phyloP scores from a whole-genome alignment of 2,113 vertebrate genomes.

The Halichoerus grypus region DNA sequence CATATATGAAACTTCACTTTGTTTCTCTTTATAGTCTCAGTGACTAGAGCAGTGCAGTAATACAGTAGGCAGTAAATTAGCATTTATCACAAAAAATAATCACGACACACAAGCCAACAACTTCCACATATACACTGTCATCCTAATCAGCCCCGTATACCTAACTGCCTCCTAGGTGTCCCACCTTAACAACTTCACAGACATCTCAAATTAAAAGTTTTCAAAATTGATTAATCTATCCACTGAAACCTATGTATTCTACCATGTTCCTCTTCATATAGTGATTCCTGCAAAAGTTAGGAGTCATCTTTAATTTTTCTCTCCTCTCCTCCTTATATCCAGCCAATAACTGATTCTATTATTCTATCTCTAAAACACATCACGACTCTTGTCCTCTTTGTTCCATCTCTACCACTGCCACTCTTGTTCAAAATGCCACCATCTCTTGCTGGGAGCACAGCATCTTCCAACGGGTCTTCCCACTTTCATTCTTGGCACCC shows the following conservation, averaged over 20 bases:
- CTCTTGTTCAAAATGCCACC: not conserved
- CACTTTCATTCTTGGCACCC: not conserved
- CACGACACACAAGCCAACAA: rapidly evolving
- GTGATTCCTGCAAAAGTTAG: not conserved
- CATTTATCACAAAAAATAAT: not conserved
- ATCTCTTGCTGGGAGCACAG: not conserved
- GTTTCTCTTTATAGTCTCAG: not conserved
- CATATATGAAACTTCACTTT: not conserved
- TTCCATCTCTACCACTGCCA: not conserved
- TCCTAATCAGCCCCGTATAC: not conserved
- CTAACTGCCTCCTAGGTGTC: not conserved
- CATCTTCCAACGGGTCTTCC: not conserved
- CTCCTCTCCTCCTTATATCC: not conserved
- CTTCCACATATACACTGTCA: not conserved
- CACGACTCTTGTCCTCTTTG: not conserved
- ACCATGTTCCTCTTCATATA: not conserved
- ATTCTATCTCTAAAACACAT: not conserved
- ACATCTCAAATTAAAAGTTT: conserved; percentile 12
- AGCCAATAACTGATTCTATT: not conserved
- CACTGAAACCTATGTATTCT: not conserved
- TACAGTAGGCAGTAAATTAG: not conserved
- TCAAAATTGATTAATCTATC: not conserved
- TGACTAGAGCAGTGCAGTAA: not conserved
- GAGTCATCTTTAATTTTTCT: not conserved
- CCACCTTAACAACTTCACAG: not conserved